Evolutionary conservation across 2,797 vertebrate genomes (phyloP).

Genomic region (Macropus fuliginosus): DNA sequence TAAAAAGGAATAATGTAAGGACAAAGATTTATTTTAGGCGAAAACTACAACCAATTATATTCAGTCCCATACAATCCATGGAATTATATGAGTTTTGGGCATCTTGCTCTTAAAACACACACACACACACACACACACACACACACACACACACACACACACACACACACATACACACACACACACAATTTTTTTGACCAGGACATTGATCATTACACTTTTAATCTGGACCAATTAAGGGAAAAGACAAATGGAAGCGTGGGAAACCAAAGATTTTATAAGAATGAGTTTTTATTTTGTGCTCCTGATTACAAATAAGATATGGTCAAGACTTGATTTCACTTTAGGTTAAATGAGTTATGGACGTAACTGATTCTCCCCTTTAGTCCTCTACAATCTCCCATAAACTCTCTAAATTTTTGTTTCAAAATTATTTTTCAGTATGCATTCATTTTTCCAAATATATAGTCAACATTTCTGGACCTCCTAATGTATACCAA

Average conservation of each 20-base stretch:
- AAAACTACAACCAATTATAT: not conserved
- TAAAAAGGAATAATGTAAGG: not conserved
- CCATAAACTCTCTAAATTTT: not conserved
- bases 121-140: too few relatives aligned
- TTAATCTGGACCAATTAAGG: constrained; percentile 24
- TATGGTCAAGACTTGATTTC: not conserved
- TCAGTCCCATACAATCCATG: not conserved
- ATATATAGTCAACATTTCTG: not conserved
- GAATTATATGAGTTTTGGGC: not conserved
- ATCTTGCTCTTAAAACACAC: not conserved
- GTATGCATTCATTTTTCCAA: too few relatives aligned
- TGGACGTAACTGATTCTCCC: not conserved
- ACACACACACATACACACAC: too few relatives aligned
- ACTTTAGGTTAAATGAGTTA: constrained; percentile 7
- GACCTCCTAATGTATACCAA: too few relatives aligned
- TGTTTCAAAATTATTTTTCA: not conserved
- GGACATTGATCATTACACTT: constrained; percentile 3
- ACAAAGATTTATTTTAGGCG: not conserved
- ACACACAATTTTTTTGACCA: too few relatives aligned
- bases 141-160: too few relatives aligned
- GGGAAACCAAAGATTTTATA: not conserved
- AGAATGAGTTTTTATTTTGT: constrained; percentile 30
- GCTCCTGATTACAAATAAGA: constrained; percentile 4
- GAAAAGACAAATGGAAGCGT: not conserved
- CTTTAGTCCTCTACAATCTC: not conserved